phyloP scores from a whole-genome alignment of 2,888 invertebrate species.

The Metacarcinus magister region DNA sequence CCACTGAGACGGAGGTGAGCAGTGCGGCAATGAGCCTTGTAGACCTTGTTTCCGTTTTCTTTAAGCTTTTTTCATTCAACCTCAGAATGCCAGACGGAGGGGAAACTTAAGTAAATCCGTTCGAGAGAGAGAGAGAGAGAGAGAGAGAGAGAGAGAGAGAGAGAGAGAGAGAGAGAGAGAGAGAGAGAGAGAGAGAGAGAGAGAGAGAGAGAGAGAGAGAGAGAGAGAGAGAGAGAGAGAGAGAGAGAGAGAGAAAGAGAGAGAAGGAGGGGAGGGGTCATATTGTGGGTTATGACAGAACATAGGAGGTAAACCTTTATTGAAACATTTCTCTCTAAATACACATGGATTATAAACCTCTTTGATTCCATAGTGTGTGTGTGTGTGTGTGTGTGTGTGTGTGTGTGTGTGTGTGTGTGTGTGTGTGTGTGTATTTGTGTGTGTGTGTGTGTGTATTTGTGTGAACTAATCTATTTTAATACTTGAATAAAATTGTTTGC shows the following conservation, averaged over 20 bases:
- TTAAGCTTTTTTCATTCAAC: not conserved
- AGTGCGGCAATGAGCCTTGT: too few species aligned
- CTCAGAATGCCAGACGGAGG: not conserved
- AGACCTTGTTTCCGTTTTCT: not conserved
- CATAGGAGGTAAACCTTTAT: not conserved
- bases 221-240: constrained; percentile 60
- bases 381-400: constrained; percentile 63
- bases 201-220: not conserved
- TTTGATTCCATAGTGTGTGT: constrained; percentile 34
- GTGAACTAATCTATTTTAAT: not conserved
- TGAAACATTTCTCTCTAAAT: not conserved
- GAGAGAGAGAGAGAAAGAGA: constrained; percentile 65
- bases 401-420: constrained; percentile 59
- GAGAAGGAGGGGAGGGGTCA: constrained; percentile 18
- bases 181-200: not conserved
- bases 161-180: too few species aligned
- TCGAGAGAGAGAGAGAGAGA: too few species aligned
- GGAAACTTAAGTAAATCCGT: too few species aligned
- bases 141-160: too few species aligned
- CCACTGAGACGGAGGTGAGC: too few species aligned
- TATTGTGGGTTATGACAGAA: not conserved
- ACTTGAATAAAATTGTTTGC: not conserved
- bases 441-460: constrained; percentile 55
- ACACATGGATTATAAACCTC: constrained; percentile 29
- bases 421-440: constrained; percentile 65